Conservation (phyloP, 2,113 vertebrate genomes). For the Glaucomys volans region DNA sequence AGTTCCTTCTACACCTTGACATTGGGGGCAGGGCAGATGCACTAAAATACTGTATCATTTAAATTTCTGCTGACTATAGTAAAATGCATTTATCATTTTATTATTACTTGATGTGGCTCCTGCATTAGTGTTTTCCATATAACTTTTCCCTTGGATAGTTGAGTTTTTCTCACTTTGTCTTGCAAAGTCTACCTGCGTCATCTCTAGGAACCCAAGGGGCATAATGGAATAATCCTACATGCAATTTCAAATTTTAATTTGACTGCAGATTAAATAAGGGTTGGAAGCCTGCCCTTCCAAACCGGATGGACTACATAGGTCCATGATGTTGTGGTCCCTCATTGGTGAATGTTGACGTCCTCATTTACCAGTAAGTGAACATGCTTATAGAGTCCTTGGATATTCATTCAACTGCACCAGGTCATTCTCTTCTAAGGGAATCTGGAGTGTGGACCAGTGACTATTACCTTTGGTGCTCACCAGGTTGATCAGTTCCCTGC, state of each 20-base stretch:
- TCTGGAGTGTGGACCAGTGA: not conserved
- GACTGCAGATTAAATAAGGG: not conserved
- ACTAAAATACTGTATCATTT: not conserved
- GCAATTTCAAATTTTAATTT: not conserved
- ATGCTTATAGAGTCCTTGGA: not conserved
- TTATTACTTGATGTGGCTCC: not conserved
- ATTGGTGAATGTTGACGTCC: too few relatives aligned
- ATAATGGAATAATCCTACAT: not conserved
- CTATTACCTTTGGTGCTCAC: not conserved
- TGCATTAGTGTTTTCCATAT: not conserved
- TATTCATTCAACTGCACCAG: not conserved
- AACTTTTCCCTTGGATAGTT: not conserved
- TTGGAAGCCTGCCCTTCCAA: not conserved
- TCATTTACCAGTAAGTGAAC: not conserved
- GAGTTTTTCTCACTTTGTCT: not conserved
- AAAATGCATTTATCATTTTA: not conserved
- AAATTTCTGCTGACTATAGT: not conserved
- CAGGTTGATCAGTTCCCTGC: too few relatives aligned
- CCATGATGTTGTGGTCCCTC: not conserved
- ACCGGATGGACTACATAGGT: not conserved
- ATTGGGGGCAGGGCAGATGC: too few relatives aligned
- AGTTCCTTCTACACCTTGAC: slow-evolving; percentile 33
- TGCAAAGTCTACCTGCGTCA: not conserved
- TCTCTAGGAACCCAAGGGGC: not conserved
- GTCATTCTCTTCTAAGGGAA: not conserved